Percentiles rank a stretch among this genome's conserved stretches.
These are phyloP conservation scores for Sericinus montela DNA, from an alignment of 2,888 invertebrate species.

Conservation along the genomic window DNA sequence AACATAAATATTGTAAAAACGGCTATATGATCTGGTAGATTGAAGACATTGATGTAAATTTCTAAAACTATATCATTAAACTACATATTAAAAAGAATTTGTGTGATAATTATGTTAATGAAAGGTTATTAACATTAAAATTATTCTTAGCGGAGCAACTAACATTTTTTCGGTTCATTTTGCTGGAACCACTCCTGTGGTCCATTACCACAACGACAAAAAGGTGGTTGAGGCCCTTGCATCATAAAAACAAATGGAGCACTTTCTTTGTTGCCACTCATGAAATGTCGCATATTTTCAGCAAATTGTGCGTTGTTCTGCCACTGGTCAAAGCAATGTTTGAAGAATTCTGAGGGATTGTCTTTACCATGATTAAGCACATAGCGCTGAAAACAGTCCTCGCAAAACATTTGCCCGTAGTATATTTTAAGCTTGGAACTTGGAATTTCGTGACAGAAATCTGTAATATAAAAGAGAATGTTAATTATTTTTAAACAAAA, in stretches of 20 bases:
- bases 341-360: slow-evolving; percentile 63
- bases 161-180: slow-evolving; percentile 61
- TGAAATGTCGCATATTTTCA: slow-evolving; percentile 57
- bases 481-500: too few relatives aligned
- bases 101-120: not conserved
- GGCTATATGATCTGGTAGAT: too few relatives aligned
- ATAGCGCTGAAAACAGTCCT: slow-evolving; percentile 60
- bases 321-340: slow-evolving; percentile 65
- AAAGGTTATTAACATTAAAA: not conserved
- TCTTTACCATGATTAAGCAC: slow-evolving; percentile 52
- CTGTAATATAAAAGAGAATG: slow-evolving; percentile 32
- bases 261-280: slow-evolving; percentile 43
- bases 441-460: slow-evolving; percentile 56
- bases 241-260: slow-evolving; percentile 61
- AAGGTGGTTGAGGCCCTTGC: slow-evolving; percentile 49
- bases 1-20: too few relatives aligned
- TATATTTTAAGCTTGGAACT: slow-evolving; percentile 57
- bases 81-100: too few relatives aligned
- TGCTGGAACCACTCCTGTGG: slow-evolving; percentile 49
- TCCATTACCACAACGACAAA: slow-evolving; percentile 49
- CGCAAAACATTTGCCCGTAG: slow-evolving; percentile 69
- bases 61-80: too few relatives aligned
- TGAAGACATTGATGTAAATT: too few relatives aligned
- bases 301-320: slow-evolving; percentile 55
- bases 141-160: slow-evolving; percentile 18